These are phyloP conservation scores for Festucalex cinctus DNA, from an alignment of 2,113 vertebrate species.

Conservation along the genomic window DNA sequence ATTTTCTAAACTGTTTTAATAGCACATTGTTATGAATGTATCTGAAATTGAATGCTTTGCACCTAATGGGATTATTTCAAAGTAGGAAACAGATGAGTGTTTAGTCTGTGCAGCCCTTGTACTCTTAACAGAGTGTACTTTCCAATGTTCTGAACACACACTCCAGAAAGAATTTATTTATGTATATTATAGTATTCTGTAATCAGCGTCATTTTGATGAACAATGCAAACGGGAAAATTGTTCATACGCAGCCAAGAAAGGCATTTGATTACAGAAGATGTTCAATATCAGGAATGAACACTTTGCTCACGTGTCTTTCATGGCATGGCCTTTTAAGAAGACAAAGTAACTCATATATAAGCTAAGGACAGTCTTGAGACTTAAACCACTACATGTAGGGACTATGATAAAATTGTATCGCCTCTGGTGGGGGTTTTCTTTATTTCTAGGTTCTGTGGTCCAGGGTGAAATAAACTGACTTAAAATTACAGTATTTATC, in stretches of 20 bases:
- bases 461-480: background rate
- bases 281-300: background rate
- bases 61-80: constrained; percentile 9
- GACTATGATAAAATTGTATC: background rate
- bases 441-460: background rate
- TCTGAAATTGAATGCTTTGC: background rate
- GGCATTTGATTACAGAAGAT: constrained; percentile 18
- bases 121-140: constrained; percentile 5
- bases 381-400: background rate
- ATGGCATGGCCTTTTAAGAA: background rate
- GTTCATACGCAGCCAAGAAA: constrained; percentile 21
- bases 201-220: constrained; percentile 32
- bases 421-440: background rate
- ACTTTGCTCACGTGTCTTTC: constrained; percentile 1
- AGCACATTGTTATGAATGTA: background rate
- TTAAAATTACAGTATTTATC: background rate
- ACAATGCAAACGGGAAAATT: constrained; percentile 27
- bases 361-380: background rate
- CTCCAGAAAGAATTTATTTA: constrained; percentile 15
- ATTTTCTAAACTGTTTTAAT: background rate
- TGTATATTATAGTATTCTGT: constrained; percentile 21
- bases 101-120: constrained; percentile 27
- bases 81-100: constrained; percentile 18
- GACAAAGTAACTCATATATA: background rate
- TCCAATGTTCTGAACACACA: constrained; percentile 16